Evolutionary conservation across 2,797 vertebrate genomes (phyloP).

Genomic region (Oryzias dopingdopingensis): DNA sequence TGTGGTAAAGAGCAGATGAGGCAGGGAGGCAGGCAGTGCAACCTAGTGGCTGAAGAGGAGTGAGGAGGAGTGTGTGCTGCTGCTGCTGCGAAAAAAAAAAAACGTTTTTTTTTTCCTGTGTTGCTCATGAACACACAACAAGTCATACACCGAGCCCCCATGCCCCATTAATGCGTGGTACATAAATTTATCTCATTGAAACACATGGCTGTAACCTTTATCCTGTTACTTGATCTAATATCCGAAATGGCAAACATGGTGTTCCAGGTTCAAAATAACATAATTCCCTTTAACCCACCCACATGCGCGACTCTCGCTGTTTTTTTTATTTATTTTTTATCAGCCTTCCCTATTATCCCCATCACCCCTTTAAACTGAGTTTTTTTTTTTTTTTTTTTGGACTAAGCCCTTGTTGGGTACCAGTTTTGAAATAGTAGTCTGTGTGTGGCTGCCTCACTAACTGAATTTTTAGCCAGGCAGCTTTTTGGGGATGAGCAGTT

Average conservation of each 20-base stretch:
- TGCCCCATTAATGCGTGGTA: conserved; percentile 36
- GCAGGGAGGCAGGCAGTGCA: conserved; percentile 73
- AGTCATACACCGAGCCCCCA: conserved; percentile 16
- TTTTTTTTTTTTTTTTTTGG: neutral
- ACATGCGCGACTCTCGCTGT: conserved; percentile 44
- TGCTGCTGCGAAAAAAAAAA: conserved; percentile 9
- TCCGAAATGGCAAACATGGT: conserved; percentile 37
- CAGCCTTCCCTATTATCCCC: conserved; percentile 29
- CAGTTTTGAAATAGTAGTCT: conserved; percentile 56
- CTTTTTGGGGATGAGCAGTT: conserved; percentile 33
- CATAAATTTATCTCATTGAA: conserved; percentile 58
- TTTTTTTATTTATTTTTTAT: conserved; percentile 2
- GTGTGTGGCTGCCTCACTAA: conserved; percentile 20
- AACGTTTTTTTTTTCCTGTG: conserved; percentile 16
- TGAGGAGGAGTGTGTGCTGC: conserved; percentile 29
- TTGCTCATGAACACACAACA: conserved; percentile 25
- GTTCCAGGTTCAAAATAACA: conserved; percentile 63
- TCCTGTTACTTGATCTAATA: conserved; percentile 53
- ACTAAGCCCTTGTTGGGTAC: conserved; percentile 30
- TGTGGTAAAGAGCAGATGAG: conserved; percentile 42
- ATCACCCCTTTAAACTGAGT: conserved; percentile 5
- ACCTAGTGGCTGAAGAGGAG: conserved; percentile 74
- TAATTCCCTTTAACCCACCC: conserved; percentile 56
- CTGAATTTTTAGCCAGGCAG: conserved; percentile 10
- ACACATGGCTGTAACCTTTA: conserved; percentile 60